Percentiles rank a stretch among this genome's conserved stretches.
These are phyloP conservation scores for Mergus octosetaceus DNA, from an alignment of 2,797 vertebrate genomes.

Conservation along the genomic window DNA sequence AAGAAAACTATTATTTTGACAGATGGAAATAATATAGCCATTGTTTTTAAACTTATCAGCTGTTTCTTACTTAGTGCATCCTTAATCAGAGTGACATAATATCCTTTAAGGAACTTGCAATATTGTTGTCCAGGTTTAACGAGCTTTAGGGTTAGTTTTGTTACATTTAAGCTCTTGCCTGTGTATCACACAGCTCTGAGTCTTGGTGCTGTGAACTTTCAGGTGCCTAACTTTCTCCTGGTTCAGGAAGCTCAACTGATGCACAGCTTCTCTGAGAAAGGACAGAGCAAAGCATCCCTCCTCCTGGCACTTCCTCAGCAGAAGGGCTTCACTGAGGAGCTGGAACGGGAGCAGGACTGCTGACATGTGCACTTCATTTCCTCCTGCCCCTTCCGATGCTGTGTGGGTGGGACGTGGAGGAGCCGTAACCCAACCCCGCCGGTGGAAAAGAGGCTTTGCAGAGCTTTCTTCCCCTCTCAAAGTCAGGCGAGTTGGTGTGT, in stretches of 20 bases:
- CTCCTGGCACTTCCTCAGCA: not conserved
- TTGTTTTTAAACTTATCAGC: not conserved
- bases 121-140: no score
- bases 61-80: no score
- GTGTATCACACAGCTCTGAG: not conserved
- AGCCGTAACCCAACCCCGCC: not conserved
- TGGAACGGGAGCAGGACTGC: not conserved
- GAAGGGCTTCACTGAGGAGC: not conserved
- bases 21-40: not conserved
- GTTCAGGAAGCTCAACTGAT: not conserved
- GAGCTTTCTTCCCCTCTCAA: slow-evolving; percentile 13
- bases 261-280: not conserved
- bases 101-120: no score
- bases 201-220: not conserved
- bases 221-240: not conserved
- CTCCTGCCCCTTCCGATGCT: not conserved
- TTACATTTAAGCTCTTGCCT: no score
- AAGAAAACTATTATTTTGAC: not conserved
- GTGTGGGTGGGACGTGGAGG: not conserved
- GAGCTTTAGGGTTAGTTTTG: no score
- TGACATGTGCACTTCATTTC: slow-evolving; percentile 30
- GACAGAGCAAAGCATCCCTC: not conserved
- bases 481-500: not conserved
- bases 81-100: no score
- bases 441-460: slow-evolving; percentile 2